A percentile compares a stretch with the other conserved stretches of the same genome.
These are phyloP conservation scores for Leptinotarsa lineolata DNA, from an alignment of 1,140 invertebrate genomes.

Conservation along the genomic window DNA sequence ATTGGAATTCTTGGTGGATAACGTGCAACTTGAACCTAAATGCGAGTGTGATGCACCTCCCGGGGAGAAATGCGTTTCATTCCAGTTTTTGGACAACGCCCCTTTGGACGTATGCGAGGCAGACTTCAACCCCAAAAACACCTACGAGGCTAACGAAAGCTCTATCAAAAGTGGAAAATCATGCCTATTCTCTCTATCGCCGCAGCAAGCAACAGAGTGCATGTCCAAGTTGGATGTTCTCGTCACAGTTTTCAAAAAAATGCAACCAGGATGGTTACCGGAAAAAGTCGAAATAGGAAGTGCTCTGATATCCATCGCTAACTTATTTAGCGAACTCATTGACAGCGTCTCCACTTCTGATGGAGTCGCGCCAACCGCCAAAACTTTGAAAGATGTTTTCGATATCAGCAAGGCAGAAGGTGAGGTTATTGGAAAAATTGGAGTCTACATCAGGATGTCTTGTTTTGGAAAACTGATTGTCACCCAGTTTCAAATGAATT, in stretches of 20 bases:
- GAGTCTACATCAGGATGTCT: constrained; percentile 64
- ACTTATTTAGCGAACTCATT: constrained; percentile 51
- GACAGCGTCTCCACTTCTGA: constrained; percentile 35
- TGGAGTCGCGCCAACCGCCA: constrained; percentile 44
- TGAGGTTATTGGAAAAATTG: constrained; percentile 58
- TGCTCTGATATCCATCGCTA: constrained; percentile 47
- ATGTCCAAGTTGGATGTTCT: constrained; percentile 56
- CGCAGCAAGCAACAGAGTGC: constrained; percentile 45
- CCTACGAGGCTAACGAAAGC: background rate
- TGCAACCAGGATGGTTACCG: constrained; percentile 46
- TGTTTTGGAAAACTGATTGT: constrained; percentile 69
- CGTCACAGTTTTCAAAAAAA: constrained; percentile 54
- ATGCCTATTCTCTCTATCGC: constrained; percentile 59
- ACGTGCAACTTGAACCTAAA: constrained; percentile 55
- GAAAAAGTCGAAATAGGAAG: constrained; percentile 50
- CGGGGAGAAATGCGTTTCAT: constrained; percentile 58
- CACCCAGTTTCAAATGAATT: constrained; percentile 65
- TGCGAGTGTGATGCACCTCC: constrained; percentile 42
- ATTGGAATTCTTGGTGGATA: constrained; percentile 62
- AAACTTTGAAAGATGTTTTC: constrained; percentile 65
- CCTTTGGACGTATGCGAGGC: constrained; percentile 62
- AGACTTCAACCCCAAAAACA: constrained; percentile 55
- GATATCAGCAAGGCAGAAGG: constrained; percentile 57
- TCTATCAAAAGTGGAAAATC: constrained; percentile 61
- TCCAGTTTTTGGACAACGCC: constrained; percentile 59